Percentiles rank a stretch among this genome's conserved stretches.
These are phyloP conservation scores for Epizoanthus rinbou DNA, from an alignment of 92 coral and sea anemone species.

Conservation along the genomic window DNA sequence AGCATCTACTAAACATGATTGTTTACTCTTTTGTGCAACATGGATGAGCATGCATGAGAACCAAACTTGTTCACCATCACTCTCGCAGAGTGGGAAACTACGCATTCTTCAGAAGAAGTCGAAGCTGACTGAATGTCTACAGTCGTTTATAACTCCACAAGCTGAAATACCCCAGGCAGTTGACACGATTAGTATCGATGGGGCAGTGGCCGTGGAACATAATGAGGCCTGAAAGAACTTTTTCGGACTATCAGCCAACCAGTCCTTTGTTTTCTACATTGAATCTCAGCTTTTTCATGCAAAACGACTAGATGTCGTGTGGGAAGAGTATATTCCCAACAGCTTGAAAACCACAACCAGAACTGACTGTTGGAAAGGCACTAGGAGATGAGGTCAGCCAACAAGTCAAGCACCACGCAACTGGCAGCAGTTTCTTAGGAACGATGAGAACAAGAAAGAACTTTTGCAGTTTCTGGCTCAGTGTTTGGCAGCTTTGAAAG, in stretches of 20 bases:
- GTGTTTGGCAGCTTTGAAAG: no score
- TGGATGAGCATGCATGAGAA: constrained; percentile 56
- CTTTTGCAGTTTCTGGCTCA: not conserved
- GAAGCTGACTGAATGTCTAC: constrained; percentile 39
- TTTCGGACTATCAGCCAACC: constrained; percentile 52
- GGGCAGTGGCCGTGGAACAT: constrained; percentile 35
- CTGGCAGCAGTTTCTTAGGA: no score
- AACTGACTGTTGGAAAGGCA: constrained; percentile 18
- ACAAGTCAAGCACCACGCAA: no score
- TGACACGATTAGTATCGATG: constrained; percentile 34
- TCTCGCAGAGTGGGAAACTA: constrained; percentile 37
- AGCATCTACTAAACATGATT: constrained; percentile 51
- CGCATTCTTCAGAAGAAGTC: constrained; percentile 35
- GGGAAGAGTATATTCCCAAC: constrained; percentile 59
- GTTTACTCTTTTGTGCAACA: constrained; percentile 56
- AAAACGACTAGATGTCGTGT: constrained; percentile 67
- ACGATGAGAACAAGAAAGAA: not conserved
- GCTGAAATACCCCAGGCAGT: constrained; percentile 23
- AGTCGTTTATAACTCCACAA: constrained; percentile 12
- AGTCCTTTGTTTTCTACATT: constrained; percentile 61
- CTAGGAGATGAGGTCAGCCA: no score
- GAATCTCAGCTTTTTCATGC: constrained; percentile 57
- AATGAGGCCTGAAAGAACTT: constrained; percentile 23
- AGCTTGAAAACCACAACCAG: constrained; percentile 70
- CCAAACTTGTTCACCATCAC: constrained; percentile 58